Conservation (phyloP, 1,140 invertebrate genomes). For the Drosophila suzukii region DNA sequence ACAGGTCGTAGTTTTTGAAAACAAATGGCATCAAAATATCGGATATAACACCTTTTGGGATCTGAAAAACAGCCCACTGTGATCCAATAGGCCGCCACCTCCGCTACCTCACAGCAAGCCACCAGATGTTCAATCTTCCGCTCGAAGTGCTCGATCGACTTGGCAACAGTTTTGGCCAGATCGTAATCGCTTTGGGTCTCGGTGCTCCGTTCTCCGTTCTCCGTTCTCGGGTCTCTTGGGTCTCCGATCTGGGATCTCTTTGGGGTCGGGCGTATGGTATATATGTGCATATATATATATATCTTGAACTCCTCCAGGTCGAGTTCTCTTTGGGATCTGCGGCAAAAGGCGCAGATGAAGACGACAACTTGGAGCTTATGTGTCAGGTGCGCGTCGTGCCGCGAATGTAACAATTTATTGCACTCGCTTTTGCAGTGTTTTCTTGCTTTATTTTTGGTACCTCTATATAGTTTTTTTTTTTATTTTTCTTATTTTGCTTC, state of each 20-base stretch:
- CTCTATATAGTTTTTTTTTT: not conserved
- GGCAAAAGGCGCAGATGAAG: conserved; percentile 63
- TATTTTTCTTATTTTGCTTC: conserved; percentile 11
- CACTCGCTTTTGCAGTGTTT: conserved; percentile 55
- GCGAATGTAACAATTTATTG: conserved; percentile 80
- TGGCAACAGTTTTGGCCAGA: conserved; percentile 30
- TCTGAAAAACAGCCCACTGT: conserved; percentile 43
- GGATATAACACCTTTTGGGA: not conserved
- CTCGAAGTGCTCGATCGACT: conserved; percentile 30
- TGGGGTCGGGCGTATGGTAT: not conserved
- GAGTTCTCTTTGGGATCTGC: conserved; percentile 1
- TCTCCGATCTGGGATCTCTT: not conserved
- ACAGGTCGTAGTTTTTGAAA: too few species aligned
- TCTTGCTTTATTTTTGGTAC: not conserved
- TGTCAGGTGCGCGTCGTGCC: conserved; percentile 74
- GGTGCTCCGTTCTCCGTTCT: not conserved
- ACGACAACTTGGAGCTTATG: conserved; percentile 77
- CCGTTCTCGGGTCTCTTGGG: not conserved
- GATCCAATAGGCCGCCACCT: conserved; percentile 21
- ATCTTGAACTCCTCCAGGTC: conserved; percentile 6
- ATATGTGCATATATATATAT: not conserved
- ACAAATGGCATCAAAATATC: not conserved
- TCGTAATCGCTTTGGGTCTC: conserved; percentile 19
- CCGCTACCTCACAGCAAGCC: conserved; percentile 60
- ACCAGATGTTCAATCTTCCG: conserved; percentile 69